Conservation (phyloP, 2,888 invertebrate genomes). For the Folsomia manolachei region DNA sequence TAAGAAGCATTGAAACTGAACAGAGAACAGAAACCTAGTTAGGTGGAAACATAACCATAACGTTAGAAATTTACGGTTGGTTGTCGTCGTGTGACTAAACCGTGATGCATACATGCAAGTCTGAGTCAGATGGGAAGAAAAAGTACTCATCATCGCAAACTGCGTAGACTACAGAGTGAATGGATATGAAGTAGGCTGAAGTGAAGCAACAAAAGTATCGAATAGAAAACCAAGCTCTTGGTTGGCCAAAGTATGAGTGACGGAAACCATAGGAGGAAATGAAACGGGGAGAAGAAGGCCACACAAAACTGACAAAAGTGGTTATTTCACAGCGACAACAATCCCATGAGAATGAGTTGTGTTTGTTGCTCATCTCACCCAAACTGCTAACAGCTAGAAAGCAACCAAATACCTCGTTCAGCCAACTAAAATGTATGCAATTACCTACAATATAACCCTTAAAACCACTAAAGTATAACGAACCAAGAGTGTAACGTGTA, state of each 20-base stretch:
- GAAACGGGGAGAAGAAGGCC: conserved; percentile 23
- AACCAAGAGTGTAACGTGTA: not conserved
- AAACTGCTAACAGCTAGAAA: no score
- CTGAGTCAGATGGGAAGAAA: not conserved
- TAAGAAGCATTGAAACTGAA: no score
- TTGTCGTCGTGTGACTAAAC: not conserved
- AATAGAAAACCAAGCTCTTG: not conserved
- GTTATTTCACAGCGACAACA: conserved; percentile 12
- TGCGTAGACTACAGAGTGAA: no score
- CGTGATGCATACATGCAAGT: not conserved
- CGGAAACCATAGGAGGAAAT: conserved; percentile 24
- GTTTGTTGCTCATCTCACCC: conserved; percentile 9
- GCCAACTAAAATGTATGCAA: not conserved
- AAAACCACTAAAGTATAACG: not conserved
- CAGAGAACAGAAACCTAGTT: no score
- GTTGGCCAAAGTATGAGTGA: not conserved
- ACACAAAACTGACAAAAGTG: conserved; percentile 17
- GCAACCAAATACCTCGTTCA: no score
- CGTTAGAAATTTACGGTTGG: conserved; percentile 9
- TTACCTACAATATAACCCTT: not conserved
- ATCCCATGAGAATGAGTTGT: conserved; percentile 24
- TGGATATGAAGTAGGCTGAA: no score
- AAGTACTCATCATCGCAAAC: no score
- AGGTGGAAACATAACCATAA: conserved; percentile 13
- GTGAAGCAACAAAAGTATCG: no score